Conservation (phyloP, 2,113 vertebrate genomes). For the Oreochromis tanganicae region DNA sequence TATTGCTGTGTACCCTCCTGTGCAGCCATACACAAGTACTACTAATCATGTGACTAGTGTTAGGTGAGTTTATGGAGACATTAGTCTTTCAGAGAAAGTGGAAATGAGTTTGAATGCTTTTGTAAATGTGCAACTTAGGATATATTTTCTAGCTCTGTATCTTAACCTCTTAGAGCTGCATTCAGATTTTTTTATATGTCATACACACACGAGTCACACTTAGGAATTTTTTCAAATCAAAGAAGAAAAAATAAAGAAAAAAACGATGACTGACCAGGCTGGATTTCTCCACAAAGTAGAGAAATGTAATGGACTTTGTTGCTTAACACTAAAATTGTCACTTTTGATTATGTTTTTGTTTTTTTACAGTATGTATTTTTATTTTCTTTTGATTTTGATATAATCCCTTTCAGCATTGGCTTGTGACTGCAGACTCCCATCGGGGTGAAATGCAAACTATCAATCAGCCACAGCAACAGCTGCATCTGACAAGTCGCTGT, state of each 20-base stretch:
- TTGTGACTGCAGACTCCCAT: conserved; percentile 47
- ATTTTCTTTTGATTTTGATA: conserved; percentile 25
- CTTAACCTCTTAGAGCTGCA: conserved; percentile 32
- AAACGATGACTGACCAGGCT: background rate
- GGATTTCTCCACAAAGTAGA: background rate
- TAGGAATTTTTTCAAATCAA: conserved; percentile 21
- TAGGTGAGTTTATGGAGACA: background rate
- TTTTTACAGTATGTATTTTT: background rate
- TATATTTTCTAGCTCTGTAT: conserved; percentile 52
- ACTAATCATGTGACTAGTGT: conserved; percentile 29
- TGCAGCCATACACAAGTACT: conserved; percentile 26
- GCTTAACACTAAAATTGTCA: background rate
- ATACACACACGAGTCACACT: background rate
- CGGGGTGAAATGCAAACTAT: conserved; percentile 86
- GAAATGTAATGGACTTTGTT: background rate
- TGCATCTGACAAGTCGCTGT: conserved; percentile 95
- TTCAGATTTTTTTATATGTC: conserved; percentile 44
- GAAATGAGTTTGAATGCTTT: conserved; percentile 45
- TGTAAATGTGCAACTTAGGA: conserved; percentile 49
- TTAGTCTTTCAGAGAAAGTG: background rate
- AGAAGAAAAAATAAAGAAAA: conserved; percentile 5
- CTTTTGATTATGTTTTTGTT: background rate
- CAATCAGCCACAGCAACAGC: conserved; percentile 92
- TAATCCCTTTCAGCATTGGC: conserved; percentile 71
- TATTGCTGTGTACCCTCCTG: conserved; percentile 32